Conservation (phyloP, 2,888 invertebrate species). For the Nezara viridula region DNA sequence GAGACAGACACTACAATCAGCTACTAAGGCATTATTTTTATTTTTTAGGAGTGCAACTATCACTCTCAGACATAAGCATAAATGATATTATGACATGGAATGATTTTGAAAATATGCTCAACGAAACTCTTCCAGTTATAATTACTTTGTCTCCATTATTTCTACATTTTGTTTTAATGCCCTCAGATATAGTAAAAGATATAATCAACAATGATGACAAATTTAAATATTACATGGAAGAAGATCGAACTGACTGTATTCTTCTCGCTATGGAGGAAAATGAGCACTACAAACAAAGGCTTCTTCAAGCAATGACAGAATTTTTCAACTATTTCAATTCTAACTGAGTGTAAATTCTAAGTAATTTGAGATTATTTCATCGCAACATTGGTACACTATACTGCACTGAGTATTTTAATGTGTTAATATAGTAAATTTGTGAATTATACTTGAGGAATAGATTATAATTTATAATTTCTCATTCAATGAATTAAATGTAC, state of each 20-base stretch:
- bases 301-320: constrained; percentile 44
- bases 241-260: constrained; percentile 11
- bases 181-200: neutral
- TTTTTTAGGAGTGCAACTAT: neutral
- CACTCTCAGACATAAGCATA: neutral
- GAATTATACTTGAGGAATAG: neutral
- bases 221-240: constrained; percentile 38
- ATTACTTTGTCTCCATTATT: constrained; percentile 13
- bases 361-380: neutral
- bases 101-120: constrained; percentile 51
- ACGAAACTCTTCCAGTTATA: constrained; percentile 29
- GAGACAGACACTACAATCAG: neutral
- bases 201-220: neutral
- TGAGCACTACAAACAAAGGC: constrained; percentile 43
- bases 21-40: constrained; percentile 49
- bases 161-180: constrained; percentile 46
- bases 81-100: constrained; percentile 38
- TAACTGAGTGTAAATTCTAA: neutral
- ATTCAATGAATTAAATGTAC: neutral
- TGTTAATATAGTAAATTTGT: neutral
- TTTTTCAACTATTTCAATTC: constrained; percentile 49
- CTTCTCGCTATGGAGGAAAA: neutral
- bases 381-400: neutral
- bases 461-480: neutral
- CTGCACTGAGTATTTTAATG: neutral